Base-by-base conservation (phyloP, 2,888 invertebrate species). In the Brenthis ino region DNA sequence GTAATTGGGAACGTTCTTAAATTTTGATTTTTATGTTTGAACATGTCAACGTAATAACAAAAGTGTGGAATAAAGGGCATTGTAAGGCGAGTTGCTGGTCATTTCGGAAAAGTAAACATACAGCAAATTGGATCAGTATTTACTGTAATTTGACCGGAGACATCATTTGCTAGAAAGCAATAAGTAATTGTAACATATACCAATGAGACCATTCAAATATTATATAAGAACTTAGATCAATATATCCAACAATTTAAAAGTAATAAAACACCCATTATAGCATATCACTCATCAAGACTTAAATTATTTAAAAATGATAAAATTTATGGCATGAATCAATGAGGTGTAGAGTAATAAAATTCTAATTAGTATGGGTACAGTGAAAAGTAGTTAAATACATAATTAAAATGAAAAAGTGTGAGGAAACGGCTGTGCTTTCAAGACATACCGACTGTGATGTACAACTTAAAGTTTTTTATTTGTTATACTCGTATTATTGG, bases 81-180 rank as follows among this genome's bases (percentile, higher is more conserved):
- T 64, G 70, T 68, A 57, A 66, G 60, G 55, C 53, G 66, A 64
- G 66, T 60, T 37, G 68, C 33, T 57, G 66, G 70, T 70, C 70
- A 66, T 68, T 72, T 70, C 53, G 55, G 33, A 47, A 53, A 68
- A 51, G 63, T 70, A 66, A 72, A 72, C 70, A 70, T 64, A 66
- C 60, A 66, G 60, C 70, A 66, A 70, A 60, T 72, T 65, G 16
- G 68, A 57, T 60, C 65, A 69, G 56, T 57, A 65, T 61, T 65
- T 65, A 65, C 51, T 47, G 51, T 65, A 53, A 65, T 57, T 61
- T 61, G 61, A 61, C 56, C 63, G 55, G 48, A 51, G 57, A 65
- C 54, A 51, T 60, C 57, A 50, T 63, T 61, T 54, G 43, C 63
- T 60, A 51, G 57, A 57, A 65, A 57, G 57, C 63, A 71, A 69